Percentiles rank a stretch among this genome's conserved stretches.
Evolutionary conservation across 1,140 invertebrate genomes (phyloP).

Genomic region (Pemphigus obesinymphae): DNA sequence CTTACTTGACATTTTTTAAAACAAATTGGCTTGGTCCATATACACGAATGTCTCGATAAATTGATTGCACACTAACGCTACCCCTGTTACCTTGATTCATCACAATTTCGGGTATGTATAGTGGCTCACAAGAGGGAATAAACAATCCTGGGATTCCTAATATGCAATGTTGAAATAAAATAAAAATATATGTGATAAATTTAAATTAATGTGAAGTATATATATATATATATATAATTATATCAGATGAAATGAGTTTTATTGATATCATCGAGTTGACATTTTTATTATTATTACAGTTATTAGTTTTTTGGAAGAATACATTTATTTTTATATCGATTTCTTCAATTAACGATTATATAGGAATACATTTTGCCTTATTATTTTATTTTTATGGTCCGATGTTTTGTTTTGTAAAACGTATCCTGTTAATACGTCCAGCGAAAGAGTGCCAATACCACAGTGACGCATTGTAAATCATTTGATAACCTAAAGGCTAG

Average conservation of each 20-base stretch:
- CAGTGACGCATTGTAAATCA: too few relatives aligned
- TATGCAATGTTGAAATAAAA: background rate
- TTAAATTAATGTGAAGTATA: too few relatives aligned
- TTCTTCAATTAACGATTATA: background rate
- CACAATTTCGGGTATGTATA: conserved; percentile 57
- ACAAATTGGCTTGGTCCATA: conserved; percentile 57
- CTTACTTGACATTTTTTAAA: conserved; percentile 59
- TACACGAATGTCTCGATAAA: conserved; percentile 58
- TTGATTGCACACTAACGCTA: conserved; percentile 58
- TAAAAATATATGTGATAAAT: background rate
- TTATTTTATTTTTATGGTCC: too few relatives aligned
- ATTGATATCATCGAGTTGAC: background rate
- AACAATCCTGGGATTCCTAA: conserved; percentile 58
- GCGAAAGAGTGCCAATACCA: too few relatives aligned
- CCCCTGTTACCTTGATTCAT: conserved; percentile 58
- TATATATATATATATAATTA: too few relatives aligned
- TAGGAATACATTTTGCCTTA: too few relatives aligned
- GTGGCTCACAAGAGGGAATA: conserved; percentile 61
- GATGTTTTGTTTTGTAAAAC: too few relatives aligned
- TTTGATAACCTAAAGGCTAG: too few relatives aligned
- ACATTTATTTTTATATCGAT: background rate
- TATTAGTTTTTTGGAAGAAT: background rate
- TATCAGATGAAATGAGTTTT: background rate
- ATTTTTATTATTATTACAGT: background rate
- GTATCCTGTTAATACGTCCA: too few relatives aligned